Evolutionary conservation across 2,797 vertebrate genomes (phyloP).

Genomic region (Macropodus opercularis): DNA sequence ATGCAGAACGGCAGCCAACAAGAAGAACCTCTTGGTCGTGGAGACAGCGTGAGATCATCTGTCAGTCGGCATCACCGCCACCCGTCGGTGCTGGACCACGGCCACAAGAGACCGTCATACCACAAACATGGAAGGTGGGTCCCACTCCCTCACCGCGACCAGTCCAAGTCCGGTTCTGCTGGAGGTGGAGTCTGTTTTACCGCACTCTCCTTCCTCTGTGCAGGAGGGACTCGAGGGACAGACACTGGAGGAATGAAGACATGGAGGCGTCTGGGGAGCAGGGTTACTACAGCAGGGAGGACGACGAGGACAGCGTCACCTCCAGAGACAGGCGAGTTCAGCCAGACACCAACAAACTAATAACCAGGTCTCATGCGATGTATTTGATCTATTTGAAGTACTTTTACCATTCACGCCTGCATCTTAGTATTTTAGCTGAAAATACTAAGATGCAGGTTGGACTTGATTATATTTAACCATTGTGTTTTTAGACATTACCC

Average conservation of each 20-base stretch:
- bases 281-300: conserved; percentile 76
- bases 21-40: conserved; percentile 30
- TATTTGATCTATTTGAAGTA: too few species aligned
- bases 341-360: too few species aligned
- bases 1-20: conserved; percentile 54
- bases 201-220: neutral
- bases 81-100: conserved; percentile 47
- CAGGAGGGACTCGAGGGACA: conserved; percentile 68
- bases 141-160: too few species aligned
- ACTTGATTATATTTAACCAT: too few species aligned
- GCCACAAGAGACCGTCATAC: conserved; percentile 49
- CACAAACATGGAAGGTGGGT: conserved; percentile 55
- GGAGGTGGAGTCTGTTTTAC: too few species aligned
- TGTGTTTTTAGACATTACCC: conserved; percentile 52
- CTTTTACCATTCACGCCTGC: too few species aligned
- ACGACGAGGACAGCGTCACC: conserved; percentile 70
- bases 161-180: too few species aligned
- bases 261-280: conserved; percentile 63
- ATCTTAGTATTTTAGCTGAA: too few species aligned
- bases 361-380: too few species aligned
- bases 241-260: conserved; percentile 61
- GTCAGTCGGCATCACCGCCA: conserved; percentile 53
- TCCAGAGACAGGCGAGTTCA: conserved; percentile 72
- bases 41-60: conserved; percentile 53
- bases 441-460: too few species aligned